Conservation (phyloP, 1,140 invertebrate species). For the Ectropis grisescens region DNA sequence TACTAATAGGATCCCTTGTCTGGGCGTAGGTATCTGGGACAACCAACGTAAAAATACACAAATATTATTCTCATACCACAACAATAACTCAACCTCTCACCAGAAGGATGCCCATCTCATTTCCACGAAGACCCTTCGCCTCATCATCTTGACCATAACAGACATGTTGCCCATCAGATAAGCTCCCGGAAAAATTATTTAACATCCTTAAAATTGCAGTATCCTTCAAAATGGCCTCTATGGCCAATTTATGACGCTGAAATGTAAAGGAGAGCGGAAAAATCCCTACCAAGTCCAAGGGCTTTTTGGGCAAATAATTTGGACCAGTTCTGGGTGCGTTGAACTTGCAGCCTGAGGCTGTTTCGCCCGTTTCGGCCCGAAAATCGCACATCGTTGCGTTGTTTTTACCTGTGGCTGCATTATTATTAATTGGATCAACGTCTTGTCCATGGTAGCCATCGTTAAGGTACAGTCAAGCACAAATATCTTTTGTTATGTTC, state of each 20-base stretch:
- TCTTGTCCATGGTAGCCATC: conserved; percentile 35
- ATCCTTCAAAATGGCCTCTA: no score
- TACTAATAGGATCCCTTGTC: no score
- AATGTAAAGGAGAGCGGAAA: conserved; percentile 11
- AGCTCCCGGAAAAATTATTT: no score
- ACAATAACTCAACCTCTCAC: no score
- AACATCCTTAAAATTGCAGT: no score
- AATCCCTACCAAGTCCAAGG: conserved; percentile 16
- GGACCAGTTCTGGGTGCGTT: conserved; percentile 45
- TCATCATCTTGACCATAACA: no score
- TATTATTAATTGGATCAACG: conserved; percentile 63
- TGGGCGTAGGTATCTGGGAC: no score
- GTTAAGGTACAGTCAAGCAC: conserved; percentile 24
- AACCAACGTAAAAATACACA: no score
- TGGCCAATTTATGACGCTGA: conserved; percentile 4
- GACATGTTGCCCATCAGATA: no score
- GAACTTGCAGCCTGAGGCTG: conserved; percentile 33
- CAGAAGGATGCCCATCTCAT: no score
- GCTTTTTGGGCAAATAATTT: conserved; percentile 44
- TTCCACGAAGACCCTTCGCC: no score
- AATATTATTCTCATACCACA: no score
- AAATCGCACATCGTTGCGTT: conserved; percentile 51
- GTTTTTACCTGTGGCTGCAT: conserved; percentile 44
- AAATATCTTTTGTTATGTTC: conserved; percentile 16
- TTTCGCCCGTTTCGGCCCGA: conserved; percentile 46